Percentiles rank a stretch among this genome's conserved stretches.
These are phyloP conservation scores for Strigamia crassipes DNA, from an alignment of 2,888 invertebrate genomes.

Conservation along the genomic window DNA sequence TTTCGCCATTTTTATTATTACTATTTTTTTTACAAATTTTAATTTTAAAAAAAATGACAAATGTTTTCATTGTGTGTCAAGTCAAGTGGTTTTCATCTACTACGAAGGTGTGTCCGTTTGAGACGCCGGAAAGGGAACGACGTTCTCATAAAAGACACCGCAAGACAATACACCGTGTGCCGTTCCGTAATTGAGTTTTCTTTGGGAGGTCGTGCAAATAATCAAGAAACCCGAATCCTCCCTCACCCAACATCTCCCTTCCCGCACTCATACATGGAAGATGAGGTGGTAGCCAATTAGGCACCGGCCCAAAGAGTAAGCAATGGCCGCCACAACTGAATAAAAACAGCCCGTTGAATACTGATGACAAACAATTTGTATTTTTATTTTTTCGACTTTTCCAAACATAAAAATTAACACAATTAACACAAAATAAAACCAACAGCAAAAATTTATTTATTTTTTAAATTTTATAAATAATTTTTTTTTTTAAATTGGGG, in stretches of 20 bases:
- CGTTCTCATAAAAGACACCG: background rate
- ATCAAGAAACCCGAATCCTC: background rate
- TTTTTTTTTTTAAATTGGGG: background rate
- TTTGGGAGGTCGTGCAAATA: background rate
- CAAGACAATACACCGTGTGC: background rate
- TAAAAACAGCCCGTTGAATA: background rate
- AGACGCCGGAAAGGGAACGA: background rate
- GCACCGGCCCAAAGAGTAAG: background rate
- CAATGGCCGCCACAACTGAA: background rate
- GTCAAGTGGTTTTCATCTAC: background rate
- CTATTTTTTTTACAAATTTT: no score
- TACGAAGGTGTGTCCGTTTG: background rate
- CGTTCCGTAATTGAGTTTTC: background rate
- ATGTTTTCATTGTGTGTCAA: background rate
- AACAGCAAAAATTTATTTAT: no score
- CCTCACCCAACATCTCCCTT: background rate
- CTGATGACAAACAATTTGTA: background rate
- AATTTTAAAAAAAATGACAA: background rate
- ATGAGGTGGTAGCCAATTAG: background rate
- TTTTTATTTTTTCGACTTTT: background rate
- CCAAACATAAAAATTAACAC: background rate
- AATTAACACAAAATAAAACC: no score
- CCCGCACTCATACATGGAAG: background rate
- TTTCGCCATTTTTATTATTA: no score
- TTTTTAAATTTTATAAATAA: no score